Evolutionary conservation across 1,140 invertebrate species (phyloP).

Genomic region (Latrodectus geometricus): DNA sequence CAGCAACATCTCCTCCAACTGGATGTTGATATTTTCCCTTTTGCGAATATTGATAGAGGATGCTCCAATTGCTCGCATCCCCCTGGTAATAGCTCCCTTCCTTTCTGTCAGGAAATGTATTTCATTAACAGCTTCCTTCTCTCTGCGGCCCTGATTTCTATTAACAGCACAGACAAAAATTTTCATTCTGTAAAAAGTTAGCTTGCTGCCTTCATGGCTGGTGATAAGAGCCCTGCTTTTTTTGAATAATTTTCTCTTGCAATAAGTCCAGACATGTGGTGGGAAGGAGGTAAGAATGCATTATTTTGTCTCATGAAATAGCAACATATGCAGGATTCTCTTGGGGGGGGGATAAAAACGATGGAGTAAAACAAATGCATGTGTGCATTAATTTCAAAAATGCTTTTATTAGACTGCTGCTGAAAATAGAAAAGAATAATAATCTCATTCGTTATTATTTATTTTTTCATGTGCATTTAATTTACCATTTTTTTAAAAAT

Average conservation of each 20-base stretch:
- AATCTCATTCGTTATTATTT: too few relatives aligned
- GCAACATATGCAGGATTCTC: too few relatives aligned
- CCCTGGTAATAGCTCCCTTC: slow-evolving; percentile 52
- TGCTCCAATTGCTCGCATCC: slow-evolving; percentile 54
- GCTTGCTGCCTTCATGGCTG: neutral
- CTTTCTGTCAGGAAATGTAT: slow-evolving; percentile 45
- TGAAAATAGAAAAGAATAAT: too few relatives aligned
- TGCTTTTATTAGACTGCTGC: too few relatives aligned
- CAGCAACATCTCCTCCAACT: neutral
- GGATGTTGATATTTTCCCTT: neutral
- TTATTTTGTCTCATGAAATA: too few relatives aligned
- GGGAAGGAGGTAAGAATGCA: slow-evolving; percentile 24
- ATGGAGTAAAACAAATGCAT: too few relatives aligned
- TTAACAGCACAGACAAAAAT: neutral
- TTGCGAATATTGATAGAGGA: slow-evolving; percentile 16
- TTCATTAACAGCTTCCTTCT: slow-evolving; percentile 28
- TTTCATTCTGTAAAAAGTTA: neutral
- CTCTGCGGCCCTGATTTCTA: slow-evolving; percentile 26
- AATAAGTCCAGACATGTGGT: slow-evolving; percentile 22
- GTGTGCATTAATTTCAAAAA: too few relatives aligned
- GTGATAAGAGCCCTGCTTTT: neutral
- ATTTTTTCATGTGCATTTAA: too few relatives aligned
- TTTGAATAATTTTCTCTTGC: neutral
- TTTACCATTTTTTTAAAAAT: too few relatives aligned
- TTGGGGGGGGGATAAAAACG: too few relatives aligned